These are phyloP conservation scores for Plumapathes pennacea DNA, from an alignment of 92 coral and sea anemone species.

Conservation along the genomic window DNA sequence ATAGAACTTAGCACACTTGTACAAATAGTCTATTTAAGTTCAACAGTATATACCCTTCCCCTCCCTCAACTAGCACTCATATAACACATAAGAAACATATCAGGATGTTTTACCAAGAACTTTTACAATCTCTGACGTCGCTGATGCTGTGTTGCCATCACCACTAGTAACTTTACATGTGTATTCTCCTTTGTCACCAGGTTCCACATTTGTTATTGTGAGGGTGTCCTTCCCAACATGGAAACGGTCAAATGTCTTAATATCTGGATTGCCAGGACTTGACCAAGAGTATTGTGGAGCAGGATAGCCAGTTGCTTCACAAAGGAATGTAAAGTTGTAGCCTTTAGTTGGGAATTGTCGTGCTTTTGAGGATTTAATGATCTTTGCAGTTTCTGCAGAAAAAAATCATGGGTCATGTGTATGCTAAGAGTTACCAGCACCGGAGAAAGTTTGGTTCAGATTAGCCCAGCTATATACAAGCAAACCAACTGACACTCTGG, in stretches of 20 bases:
- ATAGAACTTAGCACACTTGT: too few species aligned
- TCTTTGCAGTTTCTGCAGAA: conserved; percentile 2
- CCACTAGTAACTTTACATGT: conserved; percentile 30
- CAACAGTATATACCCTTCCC: too few species aligned
- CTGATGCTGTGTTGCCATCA: conserved; percentile 2
- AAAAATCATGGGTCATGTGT: neutral
- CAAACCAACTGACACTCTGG: too few species aligned
- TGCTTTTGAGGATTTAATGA: neutral
- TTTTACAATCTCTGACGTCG: conserved; percentile 21
- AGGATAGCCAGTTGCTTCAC: conserved; percentile 45
- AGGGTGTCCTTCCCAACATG: conserved; percentile 14
- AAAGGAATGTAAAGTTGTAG: conserved; percentile 8
- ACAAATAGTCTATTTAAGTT: too few species aligned
- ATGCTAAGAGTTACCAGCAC: too few species aligned
- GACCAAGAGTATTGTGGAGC: conserved; percentile 45
- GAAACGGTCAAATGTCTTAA: conserved; percentile 11
- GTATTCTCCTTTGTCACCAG: neutral
- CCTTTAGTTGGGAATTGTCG: conserved; percentile 1
- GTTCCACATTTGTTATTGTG: conserved; percentile 9
- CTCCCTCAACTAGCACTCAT: too few species aligned
- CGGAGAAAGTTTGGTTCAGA: too few species aligned
- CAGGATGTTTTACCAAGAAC: conserved; percentile 60
- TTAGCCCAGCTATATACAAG: too few species aligned
- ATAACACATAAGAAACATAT: too few species aligned
- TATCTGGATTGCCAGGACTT: conserved; percentile 3